phyloP scores from a whole-genome alignment of 2,113 vertebrate species.

The Menidia beryllina region DNA sequence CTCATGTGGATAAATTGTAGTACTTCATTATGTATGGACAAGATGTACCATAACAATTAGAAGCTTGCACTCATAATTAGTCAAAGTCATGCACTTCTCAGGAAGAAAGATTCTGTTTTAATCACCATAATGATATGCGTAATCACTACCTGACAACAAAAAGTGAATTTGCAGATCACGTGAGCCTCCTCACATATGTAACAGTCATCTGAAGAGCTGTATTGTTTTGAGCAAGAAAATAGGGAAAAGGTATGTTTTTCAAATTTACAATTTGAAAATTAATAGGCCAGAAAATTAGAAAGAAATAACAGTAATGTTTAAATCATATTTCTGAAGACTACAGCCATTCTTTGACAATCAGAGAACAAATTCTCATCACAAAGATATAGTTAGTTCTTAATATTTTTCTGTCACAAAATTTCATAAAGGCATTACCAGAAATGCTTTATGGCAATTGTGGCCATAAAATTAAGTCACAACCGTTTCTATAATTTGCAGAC shows the following conservation, averaged over 20 bases:
- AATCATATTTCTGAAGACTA: no score
- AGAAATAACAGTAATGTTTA: no score
- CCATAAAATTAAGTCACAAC: no score
- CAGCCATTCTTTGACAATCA: not conserved
- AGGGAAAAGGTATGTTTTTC: no score
- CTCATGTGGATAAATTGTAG: not conserved
- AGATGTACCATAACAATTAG: conserved; percentile 61
- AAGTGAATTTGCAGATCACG: conserved; percentile 49
- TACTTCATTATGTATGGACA: conserved; percentile 31
- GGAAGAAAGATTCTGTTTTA: conserved; percentile 24
- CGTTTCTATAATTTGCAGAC: not conserved
- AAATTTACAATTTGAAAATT: no score
- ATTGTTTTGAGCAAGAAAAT: no score
- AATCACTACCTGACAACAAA: conserved; percentile 24
- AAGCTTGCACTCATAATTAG: conserved; percentile 34
- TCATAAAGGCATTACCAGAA: not conserved
- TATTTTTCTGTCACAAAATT: conserved; percentile 1
- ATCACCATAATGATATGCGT: conserved; percentile 37
- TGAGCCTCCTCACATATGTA: conserved; percentile 10
- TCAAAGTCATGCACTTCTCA: conserved; percentile 21
- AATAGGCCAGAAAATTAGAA: no score
- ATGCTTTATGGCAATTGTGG: no score
- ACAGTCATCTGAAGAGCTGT: no score
- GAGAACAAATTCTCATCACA: not conserved
- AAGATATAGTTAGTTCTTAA: not conserved